Evolutionary conservation across 2,113 vertebrate genomes (phyloP).

Genomic region (Hemicordylus capensis): DNA sequence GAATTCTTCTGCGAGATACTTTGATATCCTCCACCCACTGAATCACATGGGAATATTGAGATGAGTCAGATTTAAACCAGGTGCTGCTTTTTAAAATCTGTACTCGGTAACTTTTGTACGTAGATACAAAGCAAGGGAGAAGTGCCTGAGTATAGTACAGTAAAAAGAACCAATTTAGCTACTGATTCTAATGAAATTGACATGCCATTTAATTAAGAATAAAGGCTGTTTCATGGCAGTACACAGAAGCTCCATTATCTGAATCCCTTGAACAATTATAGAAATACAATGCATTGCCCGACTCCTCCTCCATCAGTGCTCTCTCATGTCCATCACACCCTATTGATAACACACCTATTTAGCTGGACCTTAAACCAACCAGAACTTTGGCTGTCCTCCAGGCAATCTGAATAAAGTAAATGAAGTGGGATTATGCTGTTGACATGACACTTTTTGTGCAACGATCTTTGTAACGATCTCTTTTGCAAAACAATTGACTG

Average conservation of each 20-base stretch:
- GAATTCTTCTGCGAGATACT: slow-evolving; percentile 19
- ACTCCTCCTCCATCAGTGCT: background rate
- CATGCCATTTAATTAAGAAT: slow-evolving; percentile 37
- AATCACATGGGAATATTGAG: slow-evolving; percentile 49
- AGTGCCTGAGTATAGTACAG: slow-evolving; percentile 22
- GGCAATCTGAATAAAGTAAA: background rate
- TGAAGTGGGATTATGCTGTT: slow-evolving; percentile 17
- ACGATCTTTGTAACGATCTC: slow-evolving; percentile 36
- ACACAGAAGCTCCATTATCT: background rate
- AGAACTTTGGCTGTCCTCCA: background rate
- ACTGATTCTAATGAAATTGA: background rate
- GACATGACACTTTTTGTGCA: slow-evolving; percentile 41
- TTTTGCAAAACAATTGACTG: slow-evolving; percentile 36
- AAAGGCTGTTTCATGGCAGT: background rate
- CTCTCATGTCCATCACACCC: background rate
- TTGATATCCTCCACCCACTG: slow-evolving; percentile 27
- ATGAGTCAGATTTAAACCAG: slow-evolving; percentile 53
- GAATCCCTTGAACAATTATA: background rate
- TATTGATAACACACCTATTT: background rate
- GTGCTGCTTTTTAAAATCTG: slow-evolving; percentile 44
- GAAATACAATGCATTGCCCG: background rate
- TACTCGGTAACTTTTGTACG: slow-evolving; percentile 35
- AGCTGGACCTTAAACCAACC: slow-evolving; percentile 16
- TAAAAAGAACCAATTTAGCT: slow-evolving; percentile 36
- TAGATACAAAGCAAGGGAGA: slow-evolving; percentile 50